These are phyloP conservation scores for Iselma pallidipennis DNA, from an alignment of 2,888 invertebrate genomes.

Conservation along the genomic window DNA sequence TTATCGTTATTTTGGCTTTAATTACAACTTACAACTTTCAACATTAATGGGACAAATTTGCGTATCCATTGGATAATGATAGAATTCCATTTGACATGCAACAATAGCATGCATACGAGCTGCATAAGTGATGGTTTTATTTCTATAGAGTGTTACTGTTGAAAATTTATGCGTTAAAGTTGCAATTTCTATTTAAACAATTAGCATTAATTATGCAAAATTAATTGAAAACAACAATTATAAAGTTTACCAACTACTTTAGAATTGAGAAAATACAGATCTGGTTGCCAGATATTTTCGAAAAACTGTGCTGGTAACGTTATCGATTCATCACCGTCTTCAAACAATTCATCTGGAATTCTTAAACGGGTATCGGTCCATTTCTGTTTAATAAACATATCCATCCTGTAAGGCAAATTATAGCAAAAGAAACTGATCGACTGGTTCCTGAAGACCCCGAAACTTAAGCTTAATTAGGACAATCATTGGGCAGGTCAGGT, in stretches of 20 bases:
- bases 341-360: conserved; percentile 77
- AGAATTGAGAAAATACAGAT: conserved; percentile 82
- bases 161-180: conserved; percentile 80
- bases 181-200: conserved; percentile 82
- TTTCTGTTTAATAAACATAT: conserved; percentile 81
- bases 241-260: conserved; percentile 75
- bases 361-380: conserved; percentile 80
- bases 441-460: no score
- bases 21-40: conserved; percentile 80
- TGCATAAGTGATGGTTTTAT: conserved; percentile 79
- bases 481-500: no score
- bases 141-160: conserved; percentile 77
- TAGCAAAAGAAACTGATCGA: conserved; percentile 4
- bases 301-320: conserved; percentile 80
- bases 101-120: conserved; percentile 84
- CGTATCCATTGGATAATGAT: conserved; percentile 84
- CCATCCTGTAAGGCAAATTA: conserved; percentile 63
- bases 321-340: conserved; percentile 78
- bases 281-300: conserved; percentile 86
- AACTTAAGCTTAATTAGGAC: no score
- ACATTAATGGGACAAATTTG: conserved; percentile 83
- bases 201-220: no score
- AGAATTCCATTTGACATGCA: conserved; percentile 87
- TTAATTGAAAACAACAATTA: no score
- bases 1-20: background rate